Conservation (phyloP, 2,888 invertebrate species). For the Embidobia sp. region DNA sequence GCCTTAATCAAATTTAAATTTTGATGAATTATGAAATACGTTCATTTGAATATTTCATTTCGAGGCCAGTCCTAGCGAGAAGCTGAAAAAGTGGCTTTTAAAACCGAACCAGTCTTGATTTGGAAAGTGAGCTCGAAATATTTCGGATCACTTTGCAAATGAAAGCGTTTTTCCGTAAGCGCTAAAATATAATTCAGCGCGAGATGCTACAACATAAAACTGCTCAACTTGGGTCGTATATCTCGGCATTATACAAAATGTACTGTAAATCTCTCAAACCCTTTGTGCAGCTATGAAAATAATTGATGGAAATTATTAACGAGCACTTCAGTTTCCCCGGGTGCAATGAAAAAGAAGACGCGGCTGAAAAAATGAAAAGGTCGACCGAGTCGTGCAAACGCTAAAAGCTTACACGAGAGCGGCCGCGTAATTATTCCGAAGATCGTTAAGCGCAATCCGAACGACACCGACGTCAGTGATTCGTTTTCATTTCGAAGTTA, state of each 20-base stretch:
- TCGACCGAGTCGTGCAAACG: conserved; percentile 26
- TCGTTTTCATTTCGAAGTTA: conserved; percentile 7
- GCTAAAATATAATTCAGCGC: conserved; percentile 11
- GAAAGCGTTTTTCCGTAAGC: conserved; percentile 5
- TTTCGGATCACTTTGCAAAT: conserved; percentile 20
- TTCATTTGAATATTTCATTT: neutral
- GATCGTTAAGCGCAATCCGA: conserved; percentile 30
- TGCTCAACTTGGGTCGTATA: conserved; percentile 14
- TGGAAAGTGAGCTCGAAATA: neutral
- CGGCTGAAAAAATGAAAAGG: conserved; percentile 21
- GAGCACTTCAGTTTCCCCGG: conserved; percentile 32
- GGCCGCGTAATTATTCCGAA: conserved; percentile 24
- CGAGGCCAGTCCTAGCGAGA: no score
- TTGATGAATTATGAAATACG: neutral
- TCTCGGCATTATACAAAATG: conserved; percentile 21
- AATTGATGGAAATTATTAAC: conserved; percentile 49
- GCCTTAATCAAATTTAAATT: no score
- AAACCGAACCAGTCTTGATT: no score
- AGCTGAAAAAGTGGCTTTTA: no score
- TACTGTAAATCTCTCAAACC: conserved; percentile 22
- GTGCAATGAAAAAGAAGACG: conserved; percentile 27
- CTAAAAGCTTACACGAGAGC: conserved; percentile 36
- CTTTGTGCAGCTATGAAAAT: conserved; percentile 39
- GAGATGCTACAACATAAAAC: conserved; percentile 3
- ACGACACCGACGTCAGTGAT: conserved; percentile 25